phyloP scores from a whole-genome alignment of 1,140 invertebrate genomes.

The Bombus confusus region DNA sequence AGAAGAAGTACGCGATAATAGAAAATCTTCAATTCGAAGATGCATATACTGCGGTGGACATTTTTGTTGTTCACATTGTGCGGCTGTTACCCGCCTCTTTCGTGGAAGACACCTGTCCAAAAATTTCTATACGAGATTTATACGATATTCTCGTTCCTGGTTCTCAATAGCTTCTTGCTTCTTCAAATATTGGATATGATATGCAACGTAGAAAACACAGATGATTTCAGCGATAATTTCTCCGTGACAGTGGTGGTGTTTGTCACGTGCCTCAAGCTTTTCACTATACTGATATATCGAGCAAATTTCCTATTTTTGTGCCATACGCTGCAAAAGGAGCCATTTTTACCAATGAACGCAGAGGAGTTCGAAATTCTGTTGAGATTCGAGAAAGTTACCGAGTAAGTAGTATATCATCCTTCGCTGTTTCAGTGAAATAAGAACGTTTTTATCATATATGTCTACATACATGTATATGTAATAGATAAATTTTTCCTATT shows the following conservation, averaged over 20 bases:
- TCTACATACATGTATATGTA: too few species aligned
- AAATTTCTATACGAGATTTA: background rate
- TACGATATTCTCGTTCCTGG: background rate
- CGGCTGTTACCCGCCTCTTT: background rate
- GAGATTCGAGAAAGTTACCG: constrained; percentile 45
- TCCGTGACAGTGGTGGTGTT: constrained; percentile 17
- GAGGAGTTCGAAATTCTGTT: constrained; percentile 57
- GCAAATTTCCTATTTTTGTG: constrained; percentile 5
- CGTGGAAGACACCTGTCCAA: background rate
- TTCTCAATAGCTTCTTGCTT: background rate
- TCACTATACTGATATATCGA: constrained; percentile 18
- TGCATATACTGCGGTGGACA: background rate
- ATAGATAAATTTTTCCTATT: too few species aligned
- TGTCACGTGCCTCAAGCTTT: constrained; percentile 34
- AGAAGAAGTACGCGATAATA: background rate
- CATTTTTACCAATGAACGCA: constrained; percentile 38
- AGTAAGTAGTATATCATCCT: constrained; percentile 52
- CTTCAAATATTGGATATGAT: background rate
- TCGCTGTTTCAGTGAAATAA: background rate
- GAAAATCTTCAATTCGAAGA: background rate
- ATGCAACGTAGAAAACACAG: background rate
- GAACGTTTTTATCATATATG: too few species aligned
- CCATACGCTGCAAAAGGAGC: constrained; percentile 2
- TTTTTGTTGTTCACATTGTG: background rate
- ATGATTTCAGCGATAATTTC: constrained; percentile 39